A percentile compares a stretch with the other conserved stretches of the same genome.
phyloP scores from a whole-genome alignment of 2,888 invertebrate species.

The Zootermopsis nevadensis region DNA sequence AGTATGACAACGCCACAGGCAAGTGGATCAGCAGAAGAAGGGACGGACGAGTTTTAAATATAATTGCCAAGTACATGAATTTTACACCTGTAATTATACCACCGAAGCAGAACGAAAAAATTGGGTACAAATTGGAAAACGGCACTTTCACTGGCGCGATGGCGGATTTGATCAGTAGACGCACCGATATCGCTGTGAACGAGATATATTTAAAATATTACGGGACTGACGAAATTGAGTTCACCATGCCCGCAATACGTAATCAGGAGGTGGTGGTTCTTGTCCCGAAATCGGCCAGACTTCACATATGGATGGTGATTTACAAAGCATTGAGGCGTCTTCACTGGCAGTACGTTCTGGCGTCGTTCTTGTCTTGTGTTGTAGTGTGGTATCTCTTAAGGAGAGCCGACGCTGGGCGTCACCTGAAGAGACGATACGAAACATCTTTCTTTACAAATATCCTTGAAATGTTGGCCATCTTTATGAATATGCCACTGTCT shows the following conservation, averaged over 20 bases:
- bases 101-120: background rate
- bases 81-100: background rate
- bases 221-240: background rate
- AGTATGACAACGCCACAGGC: background rate
- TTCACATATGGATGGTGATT: background rate
- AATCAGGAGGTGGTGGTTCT: background rate
- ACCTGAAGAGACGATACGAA: background rate
- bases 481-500: background rate
- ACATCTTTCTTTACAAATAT: background rate
- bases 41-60: background rate
- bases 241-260: background rate
- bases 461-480: background rate
- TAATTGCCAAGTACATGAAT: background rate
- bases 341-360: background rate
- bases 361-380: background rate
- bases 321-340: background rate
- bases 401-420: too few relatives aligned
- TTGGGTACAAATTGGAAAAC: background rate
- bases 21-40: background rate
- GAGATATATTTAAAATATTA: slow-evolving; percentile 11
- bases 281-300: background rate
- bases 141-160: slow-evolving; percentile 1
- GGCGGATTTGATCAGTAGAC: background rate
- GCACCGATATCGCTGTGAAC: background rate
- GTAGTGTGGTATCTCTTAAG: background rate